A percentile compares a stretch with the other conserved stretches of the same genome.
Evolutionary conservation across 2,113 vertebrate species (phyloP).

Genomic region (rat (Rattus norvegicus)): GRCr8 NC_086026.1:83365501-83366000

Average conservation of each 20-base stretch:
- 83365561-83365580: background rate
- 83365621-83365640: background rate
- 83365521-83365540: background rate
- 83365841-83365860: constrained; percentile 10
- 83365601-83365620: background rate
- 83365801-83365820: background rate
- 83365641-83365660: background rate
- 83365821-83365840: constrained; percentile 19
- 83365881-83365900: background rate
- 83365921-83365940: background rate
- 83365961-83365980: background rate
- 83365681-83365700: background rate
- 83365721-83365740: background rate
- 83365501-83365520: background rate
- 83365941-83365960: background rate
- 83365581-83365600: background rate
- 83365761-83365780: background rate
- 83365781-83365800: constrained; percentile 21
- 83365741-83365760: background rate
- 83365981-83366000: constrained; percentile 30
- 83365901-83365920: constrained; percentile 33
- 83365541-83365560: background rate
- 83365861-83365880: background rate
- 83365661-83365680: background rate
- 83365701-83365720: background rate